phyloP scores from a whole-genome alignment of 1,140 invertebrate genomes.

The Drosophila obscura region DNA sequence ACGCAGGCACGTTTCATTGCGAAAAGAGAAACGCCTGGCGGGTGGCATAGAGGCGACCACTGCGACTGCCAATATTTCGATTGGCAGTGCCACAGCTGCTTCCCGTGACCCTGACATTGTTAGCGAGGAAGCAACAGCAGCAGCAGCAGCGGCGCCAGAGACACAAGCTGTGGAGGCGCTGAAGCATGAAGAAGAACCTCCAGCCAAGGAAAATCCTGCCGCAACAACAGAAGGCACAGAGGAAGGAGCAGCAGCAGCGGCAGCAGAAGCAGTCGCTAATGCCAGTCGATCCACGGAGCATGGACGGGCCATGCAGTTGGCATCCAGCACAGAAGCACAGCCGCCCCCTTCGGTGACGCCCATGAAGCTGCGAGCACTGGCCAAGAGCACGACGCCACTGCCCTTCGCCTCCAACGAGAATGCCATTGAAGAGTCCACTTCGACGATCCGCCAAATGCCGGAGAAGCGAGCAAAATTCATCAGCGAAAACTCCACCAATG shows the following conservation, averaged over 20 bases:
- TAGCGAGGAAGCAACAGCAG: conserved; percentile 5
- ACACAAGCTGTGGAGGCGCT: background rate
- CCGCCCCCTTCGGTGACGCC: conserved; percentile 40
- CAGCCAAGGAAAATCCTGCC: background rate
- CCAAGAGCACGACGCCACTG: conserved; percentile 30
- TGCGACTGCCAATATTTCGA: background rate
- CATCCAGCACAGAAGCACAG: conserved; percentile 40
- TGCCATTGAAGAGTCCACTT: conserved; percentile 53
- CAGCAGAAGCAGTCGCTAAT: too few relatives aligned
- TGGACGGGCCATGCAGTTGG: conserved; percentile 54
- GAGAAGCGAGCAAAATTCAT: conserved; percentile 78
- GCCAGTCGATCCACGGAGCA: conserved; percentile 35
- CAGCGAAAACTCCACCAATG: conserved; percentile 76
- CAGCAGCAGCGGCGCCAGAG: conserved; percentile 2
- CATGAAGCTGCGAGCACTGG: conserved; percentile 60
- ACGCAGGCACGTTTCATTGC: conserved; percentile 70
- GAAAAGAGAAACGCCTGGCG: conserved; percentile 64
- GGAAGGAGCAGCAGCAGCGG: background rate
- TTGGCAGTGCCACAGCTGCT: background rate
- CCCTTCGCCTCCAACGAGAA: conserved; percentile 58
- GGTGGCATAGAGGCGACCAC: conserved; percentile 34
- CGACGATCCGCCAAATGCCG: conserved; percentile 29
- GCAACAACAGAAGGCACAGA: background rate
- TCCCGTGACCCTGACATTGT: conserved; percentile 70
- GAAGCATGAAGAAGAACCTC: background rate